These are phyloP conservation scores for Antheraea pernyi DNA, from an alignment of 1,140 invertebrate genomes.

Conservation along the genomic window DNA sequence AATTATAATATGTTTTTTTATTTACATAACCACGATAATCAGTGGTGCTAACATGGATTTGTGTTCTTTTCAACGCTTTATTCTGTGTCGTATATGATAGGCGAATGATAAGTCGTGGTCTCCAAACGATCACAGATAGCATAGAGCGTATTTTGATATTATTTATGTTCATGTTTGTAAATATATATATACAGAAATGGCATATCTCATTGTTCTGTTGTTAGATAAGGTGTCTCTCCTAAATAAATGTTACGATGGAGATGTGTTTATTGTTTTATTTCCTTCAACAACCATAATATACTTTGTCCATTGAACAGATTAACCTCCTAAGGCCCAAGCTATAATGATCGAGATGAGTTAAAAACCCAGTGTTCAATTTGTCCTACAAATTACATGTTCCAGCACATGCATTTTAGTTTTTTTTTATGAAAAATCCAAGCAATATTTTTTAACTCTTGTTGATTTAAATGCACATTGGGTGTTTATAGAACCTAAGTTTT, in stretches of 20 bases:
- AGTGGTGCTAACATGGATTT: neutral
- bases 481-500: no score
- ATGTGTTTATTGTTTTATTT: conserved; percentile 33
- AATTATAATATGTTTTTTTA: no score
- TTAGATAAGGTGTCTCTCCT: conserved; percentile 50
- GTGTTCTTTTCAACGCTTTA: neutral
- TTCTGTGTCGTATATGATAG: neutral
- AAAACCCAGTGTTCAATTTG: no score
- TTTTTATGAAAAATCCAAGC: no score
- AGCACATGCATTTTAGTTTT: no score
- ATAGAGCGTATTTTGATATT: conserved; percentile 72
- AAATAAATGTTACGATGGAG: conserved; percentile 67
- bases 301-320: no score
- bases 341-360: no score
- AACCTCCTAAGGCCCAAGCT: no score
- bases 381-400: no score
- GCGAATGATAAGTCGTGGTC: neutral
- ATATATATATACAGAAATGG: conserved; percentile 63
- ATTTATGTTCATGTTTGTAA: conserved; percentile 75
- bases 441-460: no score
- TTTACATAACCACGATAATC: neutral
- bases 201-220: conserved; percentile 76
- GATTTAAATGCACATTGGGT: no score
- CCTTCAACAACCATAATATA: conserved; percentile 20
- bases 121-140: conserved; percentile 11